These are phyloP conservation scores for Rotaria magnacalcarata DNA, from an alignment of 2,888 invertebrate genomes.

Conservation along the genomic window DNA sequence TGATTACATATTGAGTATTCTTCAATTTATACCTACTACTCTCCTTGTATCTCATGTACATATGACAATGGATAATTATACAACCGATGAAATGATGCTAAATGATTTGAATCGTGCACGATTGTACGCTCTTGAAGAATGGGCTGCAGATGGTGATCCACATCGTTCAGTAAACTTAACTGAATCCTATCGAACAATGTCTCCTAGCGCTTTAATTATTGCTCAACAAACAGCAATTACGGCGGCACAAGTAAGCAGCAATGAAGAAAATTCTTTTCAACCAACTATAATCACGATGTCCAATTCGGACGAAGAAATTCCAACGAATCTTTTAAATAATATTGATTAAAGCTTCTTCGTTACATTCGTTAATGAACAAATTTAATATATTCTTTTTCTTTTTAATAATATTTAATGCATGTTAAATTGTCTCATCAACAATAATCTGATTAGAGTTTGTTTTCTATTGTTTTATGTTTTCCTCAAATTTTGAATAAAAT, in stretches of 20 bases:
- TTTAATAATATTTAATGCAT: too few species aligned
- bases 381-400: too few species aligned
- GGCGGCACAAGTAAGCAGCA: not conserved
- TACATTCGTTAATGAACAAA: too few species aligned
- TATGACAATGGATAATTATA: not conserved
- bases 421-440: not conserved
- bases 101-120: constrained; percentile 27
- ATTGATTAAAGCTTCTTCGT: not conserved
- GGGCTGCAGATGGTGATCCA: not conserved
- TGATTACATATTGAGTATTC: constrained; percentile 10
- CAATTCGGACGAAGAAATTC: not conserved
- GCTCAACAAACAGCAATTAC: not conserved
- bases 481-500: not conserved
- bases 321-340: not conserved
- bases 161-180: not conserved
- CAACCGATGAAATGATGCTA: not conserved
- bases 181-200: constrained; percentile 11
- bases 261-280: not conserved
- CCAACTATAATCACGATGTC: not conserved
- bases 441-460: not conserved
- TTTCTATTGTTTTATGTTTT: not conserved
- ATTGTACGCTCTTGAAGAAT: not conserved
- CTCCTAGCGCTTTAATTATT: not conserved
- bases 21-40: not conserved
- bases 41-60: not conserved